Evolutionary conservation across 2,797 vertebrate genomes (phyloP).

Genomic region (Thaleichthys pacificus): DNA sequence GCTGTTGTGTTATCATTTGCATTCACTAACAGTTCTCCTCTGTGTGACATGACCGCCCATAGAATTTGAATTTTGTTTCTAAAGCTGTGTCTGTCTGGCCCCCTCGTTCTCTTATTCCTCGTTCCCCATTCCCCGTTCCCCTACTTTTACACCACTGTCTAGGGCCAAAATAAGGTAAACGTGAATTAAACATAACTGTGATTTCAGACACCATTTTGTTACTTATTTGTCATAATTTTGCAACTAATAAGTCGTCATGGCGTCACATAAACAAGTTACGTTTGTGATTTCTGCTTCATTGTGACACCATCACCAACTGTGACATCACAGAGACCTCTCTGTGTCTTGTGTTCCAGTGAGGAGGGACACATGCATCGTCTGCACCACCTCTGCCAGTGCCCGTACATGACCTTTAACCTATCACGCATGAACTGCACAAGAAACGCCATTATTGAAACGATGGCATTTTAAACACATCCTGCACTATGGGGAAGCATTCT

Average conservation of each 20-base stretch:
- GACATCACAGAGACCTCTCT: not conserved
- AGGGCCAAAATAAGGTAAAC: not conserved
- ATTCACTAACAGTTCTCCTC: not conserved
- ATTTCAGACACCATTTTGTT: not conserved
- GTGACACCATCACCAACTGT: not conserved
- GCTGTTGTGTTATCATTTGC: too few species aligned
- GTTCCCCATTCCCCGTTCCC: too few species aligned
- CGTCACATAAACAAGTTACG: too few species aligned
- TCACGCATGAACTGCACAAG: not conserved
- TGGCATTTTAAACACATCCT: conserved; percentile 6
- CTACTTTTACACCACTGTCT: not conserved
- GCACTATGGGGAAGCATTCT: conserved; percentile 48
- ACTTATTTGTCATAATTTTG: not conserved
- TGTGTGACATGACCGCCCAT: not conserved
- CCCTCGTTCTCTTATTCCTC: too few species aligned
- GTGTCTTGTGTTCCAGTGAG: conserved; percentile 14
- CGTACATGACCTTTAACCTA: conserved; percentile 30
- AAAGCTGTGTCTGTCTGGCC: too few species aligned
- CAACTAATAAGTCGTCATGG: not conserved
- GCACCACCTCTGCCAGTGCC: not conserved
- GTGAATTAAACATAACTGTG: not conserved
- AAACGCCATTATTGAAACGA: not conserved
- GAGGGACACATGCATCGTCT: not conserved
- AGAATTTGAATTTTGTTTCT: not conserved
- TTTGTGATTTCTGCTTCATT: too few species aligned